These are phyloP conservation scores for Otolemur crassicaudatus DNA, from an alignment of 2,797 vertebrate genomes.

Conservation along the genomic window DNA sequence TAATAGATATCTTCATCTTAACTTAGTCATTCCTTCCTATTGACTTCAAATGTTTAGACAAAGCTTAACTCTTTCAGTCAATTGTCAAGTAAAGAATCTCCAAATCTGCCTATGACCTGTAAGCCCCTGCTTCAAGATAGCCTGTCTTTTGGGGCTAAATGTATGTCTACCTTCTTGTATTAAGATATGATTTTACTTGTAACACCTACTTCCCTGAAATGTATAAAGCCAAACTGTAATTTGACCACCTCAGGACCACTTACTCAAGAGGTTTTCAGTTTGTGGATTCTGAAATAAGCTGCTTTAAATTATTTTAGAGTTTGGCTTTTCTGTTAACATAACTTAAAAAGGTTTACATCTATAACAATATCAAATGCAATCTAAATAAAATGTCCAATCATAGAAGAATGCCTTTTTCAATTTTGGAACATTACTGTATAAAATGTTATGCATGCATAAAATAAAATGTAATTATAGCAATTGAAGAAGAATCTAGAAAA, in stretches of 20 bases:
- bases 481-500: slow-evolving; percentile 30
- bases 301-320: not conserved
- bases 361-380: not conserved
- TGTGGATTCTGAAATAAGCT: not conserved
- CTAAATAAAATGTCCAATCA: slow-evolving; percentile 49
- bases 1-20: not conserved
- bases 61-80: not conserved
- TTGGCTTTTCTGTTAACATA: not conserved
- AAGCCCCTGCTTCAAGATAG: not conserved
- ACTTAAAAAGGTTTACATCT: not conserved
- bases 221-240: not conserved
- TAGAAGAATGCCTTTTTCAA: slow-evolving; percentile 49
- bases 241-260: not conserved
- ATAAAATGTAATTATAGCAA: slow-evolving; percentile 59
- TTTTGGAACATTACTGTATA: slow-evolving; percentile 37
- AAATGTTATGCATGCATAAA: slow-evolving; percentile 50
- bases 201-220: not conserved
- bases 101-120: no score
- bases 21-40: not conserved
- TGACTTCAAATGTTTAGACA: not conserved
- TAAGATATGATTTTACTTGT: not conserved
- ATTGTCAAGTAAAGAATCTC: not conserved
- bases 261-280: not conserved
- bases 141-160: not conserved
- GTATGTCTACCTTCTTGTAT: not conserved